A percentile compares a stretch with the other conserved stretches of the same genome.
phyloP scores from a whole-genome alignment of 2,113 vertebrate species.

The Trichomycterus rosablanca region DNA sequence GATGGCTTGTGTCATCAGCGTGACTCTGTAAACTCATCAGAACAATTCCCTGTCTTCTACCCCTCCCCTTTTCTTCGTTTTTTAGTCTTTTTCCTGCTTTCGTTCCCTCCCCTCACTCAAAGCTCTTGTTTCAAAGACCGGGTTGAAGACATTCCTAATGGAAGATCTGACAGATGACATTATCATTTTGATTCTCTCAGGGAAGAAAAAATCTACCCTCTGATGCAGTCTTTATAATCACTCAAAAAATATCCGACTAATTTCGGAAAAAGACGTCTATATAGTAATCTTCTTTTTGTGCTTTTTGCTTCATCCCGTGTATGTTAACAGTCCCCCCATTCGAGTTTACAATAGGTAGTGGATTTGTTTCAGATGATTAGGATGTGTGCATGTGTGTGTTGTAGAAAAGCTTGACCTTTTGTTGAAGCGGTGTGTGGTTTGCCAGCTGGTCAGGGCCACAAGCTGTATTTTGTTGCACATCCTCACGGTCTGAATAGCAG shows the following conservation, averaged over 20 bases:
- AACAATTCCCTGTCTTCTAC: slow-evolving; percentile 52
- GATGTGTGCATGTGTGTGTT: slow-evolving; percentile 34
- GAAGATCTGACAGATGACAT: slow-evolving; percentile 92
- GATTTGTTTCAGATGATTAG: slow-evolving; percentile 50
- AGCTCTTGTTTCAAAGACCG: slow-evolving; percentile 45
- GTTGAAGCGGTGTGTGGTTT: slow-evolving; percentile 85
- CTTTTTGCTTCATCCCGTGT: not conserved
- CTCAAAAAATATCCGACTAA: slow-evolving; percentile 11
- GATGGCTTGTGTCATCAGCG: slow-evolving; percentile 97
- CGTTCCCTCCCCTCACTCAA: slow-evolving; percentile 46
- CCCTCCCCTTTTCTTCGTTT: not conserved
- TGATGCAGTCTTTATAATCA: slow-evolving; percentile 16
- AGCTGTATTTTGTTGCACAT: slow-evolving; percentile 94
- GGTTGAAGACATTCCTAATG: slow-evolving; percentile 82
- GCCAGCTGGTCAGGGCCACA: slow-evolving; percentile 93
- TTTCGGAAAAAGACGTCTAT: not conserved
- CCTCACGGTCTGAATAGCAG: slow-evolving; percentile 82
- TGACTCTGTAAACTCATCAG: slow-evolving; percentile 99
- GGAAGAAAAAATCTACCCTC: slow-evolving; percentile 65
- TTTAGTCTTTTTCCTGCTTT: not conserved
- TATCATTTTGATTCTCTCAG: slow-evolving; percentile 98
- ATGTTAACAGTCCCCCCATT: not conserved
- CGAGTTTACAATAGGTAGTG: slow-evolving; percentile 15
- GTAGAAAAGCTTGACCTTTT: slow-evolving; percentile 61
- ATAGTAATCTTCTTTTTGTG: not conserved